A percentile compares a stretch with the other conserved stretches of the same genome.
Conservation (phyloP, 2,888 invertebrate genomes). For the Kuschelorhynchus macadamiae region DNA sequence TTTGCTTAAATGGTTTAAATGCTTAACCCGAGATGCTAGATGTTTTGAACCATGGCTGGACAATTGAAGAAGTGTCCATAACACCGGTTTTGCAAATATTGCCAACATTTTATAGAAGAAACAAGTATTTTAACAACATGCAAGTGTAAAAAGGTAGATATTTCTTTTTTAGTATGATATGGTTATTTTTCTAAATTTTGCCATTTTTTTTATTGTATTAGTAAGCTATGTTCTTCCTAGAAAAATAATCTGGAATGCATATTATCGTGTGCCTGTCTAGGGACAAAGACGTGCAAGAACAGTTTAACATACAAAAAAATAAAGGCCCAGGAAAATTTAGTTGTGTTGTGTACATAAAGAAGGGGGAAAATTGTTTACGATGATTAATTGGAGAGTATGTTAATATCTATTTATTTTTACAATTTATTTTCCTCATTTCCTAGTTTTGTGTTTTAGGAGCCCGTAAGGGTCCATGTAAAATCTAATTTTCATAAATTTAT, state of each 20-base stretch:
- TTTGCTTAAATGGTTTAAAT: constrained; percentile 1
- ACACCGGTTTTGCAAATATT: not conserved
- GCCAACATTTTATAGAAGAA: not conserved
- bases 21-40: not conserved
- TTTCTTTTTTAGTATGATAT: not conserved
- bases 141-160: not conserved
- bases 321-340: too few species aligned
- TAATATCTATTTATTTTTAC: too few species aligned
- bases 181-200: not conserved
- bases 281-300: too few species aligned
- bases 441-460: too few species aligned
- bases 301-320: too few species aligned
- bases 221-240: not conserved
- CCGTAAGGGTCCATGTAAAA: too few species aligned
- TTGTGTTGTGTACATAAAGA: too few species aligned
- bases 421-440: too few species aligned
- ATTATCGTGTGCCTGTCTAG: not conserved
- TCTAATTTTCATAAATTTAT: too few species aligned
- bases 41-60: not conserved
- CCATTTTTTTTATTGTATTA: not conserved
- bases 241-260: not conserved
- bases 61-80: not conserved
- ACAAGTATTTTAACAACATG: not conserved
- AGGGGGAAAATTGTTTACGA: too few species aligned
- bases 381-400: too few species aligned